Evolutionary conservation across 2,888 invertebrate species (phyloP).

Genomic region (Scrobipalpa atriplicella): DNA sequence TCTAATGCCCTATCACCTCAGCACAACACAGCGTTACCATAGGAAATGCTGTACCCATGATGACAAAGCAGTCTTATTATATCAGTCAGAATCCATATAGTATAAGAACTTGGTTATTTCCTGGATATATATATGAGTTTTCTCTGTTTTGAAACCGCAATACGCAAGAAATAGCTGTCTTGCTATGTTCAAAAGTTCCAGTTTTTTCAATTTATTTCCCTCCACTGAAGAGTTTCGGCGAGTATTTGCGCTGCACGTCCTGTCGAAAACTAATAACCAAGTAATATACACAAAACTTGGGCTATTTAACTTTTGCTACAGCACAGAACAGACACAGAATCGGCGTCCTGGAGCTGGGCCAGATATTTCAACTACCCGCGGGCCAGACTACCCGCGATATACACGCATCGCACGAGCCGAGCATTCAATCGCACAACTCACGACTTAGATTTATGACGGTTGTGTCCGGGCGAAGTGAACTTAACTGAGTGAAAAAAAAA

Average conservation of each 20-base stretch:
- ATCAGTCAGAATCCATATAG: no score
- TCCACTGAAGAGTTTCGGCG: neutral
- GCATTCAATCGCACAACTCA: slow-evolving; percentile 16
- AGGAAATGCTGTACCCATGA: no score
- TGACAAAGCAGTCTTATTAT: no score
- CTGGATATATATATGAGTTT: no score
- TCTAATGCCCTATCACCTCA: no score
- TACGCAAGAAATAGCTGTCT: neutral
- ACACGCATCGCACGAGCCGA: slow-evolving; percentile 2
- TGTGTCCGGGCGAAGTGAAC: neutral
- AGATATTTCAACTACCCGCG: slow-evolving; percentile 13
- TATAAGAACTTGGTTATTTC: no score
- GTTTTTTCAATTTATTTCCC: neutral
- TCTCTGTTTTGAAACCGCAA: neutral
- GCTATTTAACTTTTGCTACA: slow-evolving; percentile 18
- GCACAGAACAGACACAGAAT: slow-evolving; percentile 1
- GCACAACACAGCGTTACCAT: no score
- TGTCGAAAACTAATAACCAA: slow-evolving; percentile 21
- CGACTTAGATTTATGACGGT: slow-evolving; percentile 12
- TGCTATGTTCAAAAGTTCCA: neutral
- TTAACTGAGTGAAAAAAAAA: neutral
- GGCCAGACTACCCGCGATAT: slow-evolving; percentile 10
- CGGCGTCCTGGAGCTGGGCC: slow-evolving; percentile 7
- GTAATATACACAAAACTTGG: slow-evolving; percentile 17
- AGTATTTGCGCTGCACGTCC: neutral